Base-by-base conservation (phyloP, 2,797 vertebrate species). In the Apogon hyalosoma region DNA sequence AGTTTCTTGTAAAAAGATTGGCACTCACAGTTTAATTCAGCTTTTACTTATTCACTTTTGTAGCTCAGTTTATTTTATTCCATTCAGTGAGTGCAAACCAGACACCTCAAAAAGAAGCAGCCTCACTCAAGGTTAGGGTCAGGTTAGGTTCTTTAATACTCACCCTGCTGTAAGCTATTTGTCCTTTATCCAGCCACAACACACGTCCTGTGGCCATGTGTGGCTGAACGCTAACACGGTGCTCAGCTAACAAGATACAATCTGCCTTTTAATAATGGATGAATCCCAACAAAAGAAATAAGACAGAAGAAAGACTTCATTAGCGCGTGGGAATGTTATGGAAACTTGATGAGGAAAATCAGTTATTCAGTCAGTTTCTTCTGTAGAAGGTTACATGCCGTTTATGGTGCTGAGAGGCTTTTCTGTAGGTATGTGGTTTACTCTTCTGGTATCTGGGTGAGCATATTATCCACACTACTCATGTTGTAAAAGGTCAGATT, bases 231-330 rank as follows among this genome's bases (percentile, higher is more conserved):
- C 63, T 16, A 55, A 55, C 39, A 67, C 47, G 60, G 54, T 15
- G 42, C 36, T 21, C 39, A 3, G 33, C 64, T 78, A 64, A 75
- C 63, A 38, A 84, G 76, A 51, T 63, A 28, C 7, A 72, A 64
- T 43, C 42, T 62, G 62, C 62, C 55, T 57, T 71, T 77, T 67
- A 46, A 74, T 69, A 71, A 74, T 72, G 24, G 51, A 60, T 57
- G 41, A 65, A 76, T 68, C 55, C 4, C 21, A 24, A 24, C 56
- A 55, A 48, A 49, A 45, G 48, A 61, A 21, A 51, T 40, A 40
- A 36, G 31, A 48, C 8, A 45, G 48, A 61, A 21, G 46, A 41
- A 40, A 36, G 31, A 48, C 8, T 53, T 62, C 1, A 24, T 67
- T 57, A 49, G 21, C 52, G 45, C 61, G 18, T 12, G 5, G 5